Base-by-base conservation (phyloP, 2,797 vertebrate species). In the Megaceryle alcyon region DNA sequence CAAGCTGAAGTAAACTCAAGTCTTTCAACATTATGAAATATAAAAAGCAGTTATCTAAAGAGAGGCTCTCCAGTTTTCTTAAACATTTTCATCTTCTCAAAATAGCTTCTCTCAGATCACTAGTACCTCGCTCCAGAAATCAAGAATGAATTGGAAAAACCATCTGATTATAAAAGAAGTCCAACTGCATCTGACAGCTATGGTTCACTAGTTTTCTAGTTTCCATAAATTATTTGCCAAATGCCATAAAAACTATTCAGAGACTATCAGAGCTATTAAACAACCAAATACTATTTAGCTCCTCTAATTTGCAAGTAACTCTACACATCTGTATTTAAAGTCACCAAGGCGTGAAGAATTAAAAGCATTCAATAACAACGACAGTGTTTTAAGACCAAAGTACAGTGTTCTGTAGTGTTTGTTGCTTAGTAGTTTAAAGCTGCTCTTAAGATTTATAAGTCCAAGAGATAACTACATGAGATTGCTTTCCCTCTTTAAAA, bases 181-280 rank as follows among this genome's bases (percentile, higher is more conserved):
- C 59, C 81, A 91, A 68, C 35, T 73, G 51, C 28, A 90, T 81
- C 28, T 82, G 89, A 88, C 54, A 92, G 66, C 56, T 86, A 88
- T 81, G 20, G 35, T 92, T 92, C 70, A 76, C n/a, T 59, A n/a
- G 48, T 66, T 84, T 90, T 89, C n/a, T 59, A n/a, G 48, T 66
- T 84, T 90, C 88, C 61, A 72, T 64, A 64, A 92, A 90, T 73
- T 82, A 79, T 72, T 86, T 92, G 70, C 44, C 80, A 90, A 95
- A 60, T 91, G 41, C 73, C 86, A 85, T 65, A 63, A 80, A 71
- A 93, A 88, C 65, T 79, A 49, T 25, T 88, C 41, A 60, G 73
- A 89, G 39, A 92, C 96, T 91, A 91, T 49, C 82, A 66, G 60
- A 79, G 73, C 59, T 84, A 82, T 96, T 95, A 88, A 92, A 95